phyloP scores from a whole-genome alignment of 2,888 invertebrate species.

The Spilosoma lubricipeda region DNA sequence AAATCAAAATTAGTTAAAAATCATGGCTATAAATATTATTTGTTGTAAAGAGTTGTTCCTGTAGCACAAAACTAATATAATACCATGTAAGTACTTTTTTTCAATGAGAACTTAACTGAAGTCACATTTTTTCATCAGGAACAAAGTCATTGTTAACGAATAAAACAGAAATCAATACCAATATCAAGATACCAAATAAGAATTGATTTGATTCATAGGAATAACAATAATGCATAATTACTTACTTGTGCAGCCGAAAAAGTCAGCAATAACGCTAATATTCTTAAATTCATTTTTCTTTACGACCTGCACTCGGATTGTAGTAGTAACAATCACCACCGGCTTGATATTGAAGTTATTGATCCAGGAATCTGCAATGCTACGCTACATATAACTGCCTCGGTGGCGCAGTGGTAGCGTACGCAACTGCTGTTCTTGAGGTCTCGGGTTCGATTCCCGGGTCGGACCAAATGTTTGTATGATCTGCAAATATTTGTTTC shows the following conservation, averaged over 20 bases:
- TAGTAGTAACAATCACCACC: not conserved
- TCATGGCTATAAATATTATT: not conserved
- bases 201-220: not conserved
- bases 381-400: no score
- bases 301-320: not conserved
- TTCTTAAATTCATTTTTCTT: slow-evolving; percentile 16
- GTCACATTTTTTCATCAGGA: not conserved
- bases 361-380: slow-evolving; percentile 4
- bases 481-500: no score
- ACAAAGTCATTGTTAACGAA: not conserved
- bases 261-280: slow-evolving; percentile 2
- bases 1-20: not conserved
- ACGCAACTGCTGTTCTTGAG: no score
- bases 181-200: not conserved
- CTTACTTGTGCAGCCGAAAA: slow-evolving; percentile 17
- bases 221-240: slow-evolving; percentile 7
- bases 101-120: not conserved
- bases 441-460: no score
- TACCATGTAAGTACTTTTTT: not conserved
- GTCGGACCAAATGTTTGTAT: no score
- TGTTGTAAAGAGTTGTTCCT: not conserved
- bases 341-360: slow-evolving; percentile 1
- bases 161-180: not conserved
- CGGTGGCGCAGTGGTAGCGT: no score
- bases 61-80: not conserved